Base-by-base conservation (phyloP, 2,888 invertebrate species). In the Amaurobius ferox region DNA sequence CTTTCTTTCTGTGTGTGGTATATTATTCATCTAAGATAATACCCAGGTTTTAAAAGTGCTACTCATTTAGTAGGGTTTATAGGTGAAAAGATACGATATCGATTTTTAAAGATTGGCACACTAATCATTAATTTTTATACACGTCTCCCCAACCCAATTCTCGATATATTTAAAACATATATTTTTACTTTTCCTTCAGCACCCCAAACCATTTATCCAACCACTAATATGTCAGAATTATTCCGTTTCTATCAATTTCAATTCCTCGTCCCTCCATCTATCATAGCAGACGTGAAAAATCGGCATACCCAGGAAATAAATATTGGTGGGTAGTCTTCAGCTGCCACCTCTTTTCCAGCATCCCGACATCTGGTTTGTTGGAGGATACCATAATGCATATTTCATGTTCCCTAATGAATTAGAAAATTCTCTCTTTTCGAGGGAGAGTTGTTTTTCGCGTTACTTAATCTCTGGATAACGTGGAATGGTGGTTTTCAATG, bases 381-480 rank as follows among this genome's bases (percentile, higher is more conserved):
- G 28, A 30, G 73, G 35, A 30, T 48, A 39, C 71, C 64, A 35
- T 71, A 71, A 79, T 79, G 79, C 79, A 79, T 79, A 79, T 79
- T 79, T 79, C 79, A 79, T 71, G 79, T 30, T 19, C 62, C 23
- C 61, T 79, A 71, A 79, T 64, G 71, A 79, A 79, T 79, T 62
- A 71, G 79, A 28, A 39, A 68, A 70, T 32, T 19, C 48, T 66
- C 67, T 44, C 13, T 40, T 32, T 62, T 40, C n/a, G 6, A 48
- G 5, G 23, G 19, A 23, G 19, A 23, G 23, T 55, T 23, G 19
- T 55, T 55, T 55, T 55, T 55, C 55, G 5, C 55, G 55, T 55
- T 55, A 55, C 23, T 55, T 16, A 23, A 55, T 23, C n/a, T n/a
- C n/a, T n/a, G n/a, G n/a, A n/a, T n/a, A n/a, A n/a, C n/a, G 55